Percentiles rank a stretch among this genome's conserved stretches.
These are phyloP conservation scores for Amphiprion clarkii DNA, from an alignment of 2,797 vertebrate genomes.

Conservation along the genomic window DNA sequence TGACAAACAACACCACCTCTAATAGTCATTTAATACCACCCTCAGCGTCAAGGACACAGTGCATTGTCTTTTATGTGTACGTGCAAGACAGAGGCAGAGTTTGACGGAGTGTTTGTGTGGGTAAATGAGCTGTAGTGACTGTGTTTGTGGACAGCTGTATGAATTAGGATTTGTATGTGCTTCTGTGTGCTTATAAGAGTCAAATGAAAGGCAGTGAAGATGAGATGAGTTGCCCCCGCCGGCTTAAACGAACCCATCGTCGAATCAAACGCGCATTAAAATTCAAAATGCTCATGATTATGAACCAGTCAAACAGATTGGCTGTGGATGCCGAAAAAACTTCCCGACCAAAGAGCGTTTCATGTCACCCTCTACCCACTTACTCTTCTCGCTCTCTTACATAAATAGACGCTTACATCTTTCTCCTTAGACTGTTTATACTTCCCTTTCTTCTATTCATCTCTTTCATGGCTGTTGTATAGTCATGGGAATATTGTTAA, in stretches of 20 bases:
- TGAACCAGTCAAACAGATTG: slow-evolving; percentile 37
- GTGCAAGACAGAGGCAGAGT: neutral
- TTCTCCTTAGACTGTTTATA: slow-evolving; percentile 17
- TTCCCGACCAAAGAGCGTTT: slow-evolving; percentile 25
- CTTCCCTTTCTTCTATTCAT: slow-evolving; percentile 11
- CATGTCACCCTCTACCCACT: slow-evolving; percentile 28
- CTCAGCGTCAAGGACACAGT: slow-evolving; percentile 52
- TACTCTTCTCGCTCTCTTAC: slow-evolving; percentile 27
- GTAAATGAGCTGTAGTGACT: slow-evolving; percentile 18
- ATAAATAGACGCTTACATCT: slow-evolving; percentile 40
- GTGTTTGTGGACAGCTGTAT: slow-evolving; percentile 44
- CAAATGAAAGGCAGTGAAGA: slow-evolving; percentile 65
- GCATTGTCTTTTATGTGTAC: slow-evolving; percentile 10
- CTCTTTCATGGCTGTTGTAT: slow-evolving; percentile 14
- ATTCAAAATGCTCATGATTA: slow-evolving; percentile 53
- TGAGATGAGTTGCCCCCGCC: slow-evolving; percentile 40
- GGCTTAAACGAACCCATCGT: slow-evolving; percentile 54
- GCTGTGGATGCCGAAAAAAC: slow-evolving; percentile 36
- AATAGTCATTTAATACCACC: slow-evolving; percentile 60
- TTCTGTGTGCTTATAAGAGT: slow-evolving; percentile 32
- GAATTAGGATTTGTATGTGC: slow-evolving; percentile 45
- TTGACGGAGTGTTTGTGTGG: slow-evolving; percentile 18
- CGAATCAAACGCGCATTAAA: slow-evolving; percentile 62
- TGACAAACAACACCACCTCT: slow-evolving; percentile 58
- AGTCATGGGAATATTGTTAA: slow-evolving; percentile 3